Conservation (phyloP, 1,140 invertebrate genomes). For the Tachypleus tridentatus region DNA sequence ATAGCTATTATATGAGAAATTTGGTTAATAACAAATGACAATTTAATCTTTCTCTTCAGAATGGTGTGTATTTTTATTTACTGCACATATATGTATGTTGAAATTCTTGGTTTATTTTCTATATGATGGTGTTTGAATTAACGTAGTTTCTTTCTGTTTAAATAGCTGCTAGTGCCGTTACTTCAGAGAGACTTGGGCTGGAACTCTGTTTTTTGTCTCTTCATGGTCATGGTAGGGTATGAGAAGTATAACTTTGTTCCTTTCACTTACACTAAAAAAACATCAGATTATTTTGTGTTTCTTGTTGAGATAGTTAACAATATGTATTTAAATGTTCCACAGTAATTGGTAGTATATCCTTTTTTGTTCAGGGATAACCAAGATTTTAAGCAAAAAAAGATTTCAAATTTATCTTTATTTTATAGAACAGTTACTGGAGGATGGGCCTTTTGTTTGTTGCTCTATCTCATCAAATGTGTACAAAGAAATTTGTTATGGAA, state of each 20-base stretch:
- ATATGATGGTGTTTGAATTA: background rate
- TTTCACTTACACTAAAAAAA: background rate
- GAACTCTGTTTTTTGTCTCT: conserved; percentile 18
- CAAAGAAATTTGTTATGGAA: too few relatives aligned
- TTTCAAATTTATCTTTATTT: too few relatives aligned
- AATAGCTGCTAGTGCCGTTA: conserved; percentile 13
- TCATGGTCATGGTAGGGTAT: conserved; percentile 18
- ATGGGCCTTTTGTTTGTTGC: too few relatives aligned
- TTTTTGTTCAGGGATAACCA: background rate
- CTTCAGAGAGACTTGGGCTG: conserved; percentile 15
- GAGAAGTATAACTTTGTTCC: background rate
- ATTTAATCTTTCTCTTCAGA: background rate
- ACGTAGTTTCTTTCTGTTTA: background rate
- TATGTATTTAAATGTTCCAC: background rate
- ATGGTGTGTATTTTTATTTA: background rate
- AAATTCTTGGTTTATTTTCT: background rate
- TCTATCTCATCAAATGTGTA: too few relatives aligned
- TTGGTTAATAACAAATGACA: too few relatives aligned
- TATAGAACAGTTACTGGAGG: too few relatives aligned
- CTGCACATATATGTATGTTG: background rate
- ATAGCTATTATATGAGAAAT: too few relatives aligned
- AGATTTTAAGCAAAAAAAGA: background rate
- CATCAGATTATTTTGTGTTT: background rate
- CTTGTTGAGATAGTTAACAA: background rate
- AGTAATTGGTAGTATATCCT: background rate